Evolutionary conservation across 1,140 invertebrate genomes (phyloP).

Genomic region (Zeugodacus cucurbitae): DNA sequence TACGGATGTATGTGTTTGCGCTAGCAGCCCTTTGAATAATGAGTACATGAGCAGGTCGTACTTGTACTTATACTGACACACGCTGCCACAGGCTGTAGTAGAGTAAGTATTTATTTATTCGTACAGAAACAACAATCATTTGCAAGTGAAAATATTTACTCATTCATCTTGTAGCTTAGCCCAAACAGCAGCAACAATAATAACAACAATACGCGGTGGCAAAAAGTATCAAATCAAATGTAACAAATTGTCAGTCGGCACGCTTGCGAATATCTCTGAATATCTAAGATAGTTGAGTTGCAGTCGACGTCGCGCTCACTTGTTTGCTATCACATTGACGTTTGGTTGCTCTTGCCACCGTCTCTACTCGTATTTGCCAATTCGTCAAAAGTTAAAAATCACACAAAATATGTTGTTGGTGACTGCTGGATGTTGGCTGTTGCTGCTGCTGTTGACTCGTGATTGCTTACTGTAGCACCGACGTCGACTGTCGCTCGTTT

Average conservation of each 20-base stretch:
- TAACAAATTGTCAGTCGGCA: constrained; percentile 22
- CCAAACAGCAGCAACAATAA: not conserved
- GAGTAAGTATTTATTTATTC: not conserved
- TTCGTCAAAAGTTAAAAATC: constrained; percentile 37
- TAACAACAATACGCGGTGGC: not conserved
- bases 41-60: not conserved
- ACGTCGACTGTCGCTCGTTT: not conserved
- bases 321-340: not conserved
- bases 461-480: constrained; percentile 19
- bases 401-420: constrained; percentile 30
- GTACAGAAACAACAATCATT: not conserved
- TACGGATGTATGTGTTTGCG: not conserved
- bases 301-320: not conserved
- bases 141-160: constrained; percentile 20
- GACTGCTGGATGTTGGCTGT: constrained; percentile 16
- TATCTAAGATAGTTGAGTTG: not conserved
- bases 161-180: not conserved
- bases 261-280: not conserved
- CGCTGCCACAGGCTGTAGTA: not conserved
- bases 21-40: not conserved
- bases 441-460: not conserved
- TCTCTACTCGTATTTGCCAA: not conserved
- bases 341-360: not conserved
- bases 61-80: not conserved
- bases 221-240: not conserved